Evolutionary conservation across 23 tunicate genomes (phyloP).

Genomic region (Trididemnum miniatum): DNA sequence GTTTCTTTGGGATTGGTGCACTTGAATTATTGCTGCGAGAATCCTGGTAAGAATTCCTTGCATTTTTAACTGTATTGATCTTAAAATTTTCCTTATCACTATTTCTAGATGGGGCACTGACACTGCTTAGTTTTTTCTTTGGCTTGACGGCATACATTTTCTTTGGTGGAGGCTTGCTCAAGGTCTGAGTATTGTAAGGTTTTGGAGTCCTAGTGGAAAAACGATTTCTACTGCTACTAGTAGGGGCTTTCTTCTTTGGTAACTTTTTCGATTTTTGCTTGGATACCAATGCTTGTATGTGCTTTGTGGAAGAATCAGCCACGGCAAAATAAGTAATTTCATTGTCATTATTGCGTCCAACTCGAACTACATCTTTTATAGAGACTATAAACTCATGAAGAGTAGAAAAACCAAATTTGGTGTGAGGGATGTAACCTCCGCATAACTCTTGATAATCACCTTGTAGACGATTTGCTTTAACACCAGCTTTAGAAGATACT

Average conservation of each 20-base stretch:
- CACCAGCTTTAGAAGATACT: conserved; percentile 67
- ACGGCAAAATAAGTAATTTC: conserved; percentile 56
- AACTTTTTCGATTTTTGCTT: conserved; percentile 54
- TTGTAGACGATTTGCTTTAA: conserved; percentile 44
- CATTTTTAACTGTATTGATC: too few species aligned
- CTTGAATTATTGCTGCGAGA: not conserved
- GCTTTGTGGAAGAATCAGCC: conserved; percentile 55
- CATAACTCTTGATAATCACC: conserved; percentile 47
- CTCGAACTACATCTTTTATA: conserved; percentile 55
- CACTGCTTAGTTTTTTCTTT: not conserved
- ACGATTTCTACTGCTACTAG: conserved; percentile 2
- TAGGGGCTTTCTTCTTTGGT: conserved; percentile 12
- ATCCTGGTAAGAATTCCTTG: not conserved
- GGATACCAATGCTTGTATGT: conserved; percentile 61
- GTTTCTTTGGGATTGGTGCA: not conserved
- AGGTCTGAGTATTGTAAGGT: not conserved
- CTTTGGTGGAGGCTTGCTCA: not conserved
- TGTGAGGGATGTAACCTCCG: conserved; percentile 47
- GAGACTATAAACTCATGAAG: conserved; percentile 57
- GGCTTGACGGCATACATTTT: not conserved
- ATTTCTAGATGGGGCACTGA: not conserved
- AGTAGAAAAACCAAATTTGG: conserved; percentile 57
- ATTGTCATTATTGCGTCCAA: conserved; percentile 19
- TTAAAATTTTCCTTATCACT: not conserved
- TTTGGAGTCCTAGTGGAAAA: not conserved